A percentile compares a stretch with the other conserved stretches of the same genome.
phyloP scores from a whole-genome alignment of 64 coral and sea anemone species.

The Montipora sp. region DNA sequence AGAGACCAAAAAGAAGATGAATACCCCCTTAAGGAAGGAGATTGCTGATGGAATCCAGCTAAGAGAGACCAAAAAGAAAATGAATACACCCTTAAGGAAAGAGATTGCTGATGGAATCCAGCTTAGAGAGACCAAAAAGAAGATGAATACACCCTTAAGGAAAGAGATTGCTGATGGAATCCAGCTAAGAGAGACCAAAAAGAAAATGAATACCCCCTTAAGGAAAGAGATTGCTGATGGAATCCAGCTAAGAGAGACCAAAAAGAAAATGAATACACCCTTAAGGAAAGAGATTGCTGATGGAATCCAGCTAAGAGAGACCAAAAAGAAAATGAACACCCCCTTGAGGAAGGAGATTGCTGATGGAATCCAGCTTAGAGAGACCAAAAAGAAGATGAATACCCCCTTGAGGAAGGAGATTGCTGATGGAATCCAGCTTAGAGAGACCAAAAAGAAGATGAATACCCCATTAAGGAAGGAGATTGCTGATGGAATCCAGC shows the following conservation, averaged over 20 bases:
- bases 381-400: conserved; percentile 57
- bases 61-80: conserved; percentile 33
- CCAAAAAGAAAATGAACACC: conserved; percentile 51
- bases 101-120: conserved; percentile 57
- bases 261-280: conserved; percentile 21
- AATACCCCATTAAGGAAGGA: conserved; percentile 50
- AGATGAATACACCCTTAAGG: conserved; percentile 73
- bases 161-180: conserved; percentile 67
- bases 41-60: conserved; percentile 7
- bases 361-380: conserved; percentile 1
- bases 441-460: conserved; percentile 56
- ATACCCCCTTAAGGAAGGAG: conserved; percentile 16
- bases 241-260: conserved; percentile 31
- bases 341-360: conserved; percentile 43
- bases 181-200: conserved; percentile 70
- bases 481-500: conserved; percentile 14
- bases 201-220: conserved; percentile 63
- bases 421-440: conserved; percentile 26
- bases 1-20: conserved; percentile 47
- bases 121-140: conserved; percentile 54
- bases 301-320: conserved; percentile 25
- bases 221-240: conserved; percentile 56
- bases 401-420: conserved; percentile 71
- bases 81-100: conserved; percentile 61
- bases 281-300: conserved; percentile 6